Evolutionary conservation across 2,888 invertebrate species (phyloP), one percentile per base, ranked within the genome.

Genomic region (Pheosia tremula): DNA sequence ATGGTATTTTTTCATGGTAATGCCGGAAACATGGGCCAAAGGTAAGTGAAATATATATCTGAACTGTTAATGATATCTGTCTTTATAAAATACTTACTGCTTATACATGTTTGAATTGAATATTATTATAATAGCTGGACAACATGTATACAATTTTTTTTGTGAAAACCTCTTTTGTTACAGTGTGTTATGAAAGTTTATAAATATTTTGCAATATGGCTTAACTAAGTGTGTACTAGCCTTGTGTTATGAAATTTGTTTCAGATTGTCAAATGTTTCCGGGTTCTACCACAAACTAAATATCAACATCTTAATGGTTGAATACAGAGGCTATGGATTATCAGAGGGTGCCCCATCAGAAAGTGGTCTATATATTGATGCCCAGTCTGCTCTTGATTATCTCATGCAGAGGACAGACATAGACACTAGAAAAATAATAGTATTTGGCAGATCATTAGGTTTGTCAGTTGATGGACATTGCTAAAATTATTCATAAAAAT

Each of bases 21-120:
- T 95, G 99, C 99, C 59, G 99, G 99, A 11, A 99, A 99, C 85
- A 98, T 99, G 95, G 99, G 99, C 0, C 98, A 99, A 84, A 96
- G 97, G 96, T 96, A 68, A 77, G 77, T 66, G 5, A 9, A n/a
- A 7, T 3, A 41, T 41, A 41, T 41, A 41, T 41, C 5, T 7
- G 8, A 5, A 41, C 41, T 41, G 3, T 41, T 41, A 41, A 41
- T 7, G 3, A 3, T 24, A 24, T 24, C n/a, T n/a, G n/a, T n/a
- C n/a, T 24, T 24, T 24, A 24, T 24, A 24, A 24, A 24, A 24
- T 24, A 24, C 24, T 24, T 24, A 24, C 24, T 24, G 24, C 0
- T 24, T 24, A 24, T 24, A 24, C 24, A 24, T 24, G 24, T 24
- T 24, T 24, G 24, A 24, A 24, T 24, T 24, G 24, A 24, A 24